Percentiles rank a stretch among this genome's conserved stretches.
phyloP scores from a whole-genome alignment of 2,888 invertebrate genomes.

The Tolmerus cingulatus region DNA sequence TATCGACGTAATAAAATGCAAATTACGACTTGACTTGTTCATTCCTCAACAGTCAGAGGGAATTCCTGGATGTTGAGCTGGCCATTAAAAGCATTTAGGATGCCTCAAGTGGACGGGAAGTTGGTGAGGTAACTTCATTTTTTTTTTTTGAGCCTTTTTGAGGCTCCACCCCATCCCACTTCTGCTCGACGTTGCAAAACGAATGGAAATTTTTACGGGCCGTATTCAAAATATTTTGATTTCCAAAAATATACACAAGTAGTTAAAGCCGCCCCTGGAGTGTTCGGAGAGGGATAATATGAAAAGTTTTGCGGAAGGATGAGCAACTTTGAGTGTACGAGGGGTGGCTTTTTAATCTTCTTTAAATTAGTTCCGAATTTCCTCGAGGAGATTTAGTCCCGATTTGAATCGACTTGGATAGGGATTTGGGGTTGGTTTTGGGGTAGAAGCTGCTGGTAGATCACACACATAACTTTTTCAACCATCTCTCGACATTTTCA shows the following conservation, averaged over 20 bases:
- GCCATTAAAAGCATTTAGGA: background rate
- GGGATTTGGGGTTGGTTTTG: background rate
- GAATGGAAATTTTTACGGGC: background rate
- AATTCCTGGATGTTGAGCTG: background rate
- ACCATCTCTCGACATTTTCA: background rate
- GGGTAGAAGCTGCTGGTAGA: background rate
- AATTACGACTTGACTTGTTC: conserved; percentile 19
- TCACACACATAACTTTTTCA: background rate
- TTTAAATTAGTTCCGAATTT: background rate
- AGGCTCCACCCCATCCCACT: background rate
- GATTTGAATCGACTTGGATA: background rate
- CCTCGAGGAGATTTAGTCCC: background rate
- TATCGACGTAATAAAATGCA: conserved; percentile 36
- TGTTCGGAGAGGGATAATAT: background rate
- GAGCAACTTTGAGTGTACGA: background rate
- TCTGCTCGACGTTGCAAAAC: too few relatives aligned
- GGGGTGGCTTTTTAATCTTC: background rate
- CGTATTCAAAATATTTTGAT: background rate
- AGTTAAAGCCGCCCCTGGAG: background rate
- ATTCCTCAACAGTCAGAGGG: background rate
- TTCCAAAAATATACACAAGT: background rate
- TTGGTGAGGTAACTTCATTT: background rate
- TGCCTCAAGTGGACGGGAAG: background rate
- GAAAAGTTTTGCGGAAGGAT: background rate
- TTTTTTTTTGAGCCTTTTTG: background rate